A percentile compares a stretch with the other conserved stretches of the same genome.
phyloP scores from a whole-genome alignment of 2,797 vertebrate genomes.

The Loriculus beryllinus region DNA sequence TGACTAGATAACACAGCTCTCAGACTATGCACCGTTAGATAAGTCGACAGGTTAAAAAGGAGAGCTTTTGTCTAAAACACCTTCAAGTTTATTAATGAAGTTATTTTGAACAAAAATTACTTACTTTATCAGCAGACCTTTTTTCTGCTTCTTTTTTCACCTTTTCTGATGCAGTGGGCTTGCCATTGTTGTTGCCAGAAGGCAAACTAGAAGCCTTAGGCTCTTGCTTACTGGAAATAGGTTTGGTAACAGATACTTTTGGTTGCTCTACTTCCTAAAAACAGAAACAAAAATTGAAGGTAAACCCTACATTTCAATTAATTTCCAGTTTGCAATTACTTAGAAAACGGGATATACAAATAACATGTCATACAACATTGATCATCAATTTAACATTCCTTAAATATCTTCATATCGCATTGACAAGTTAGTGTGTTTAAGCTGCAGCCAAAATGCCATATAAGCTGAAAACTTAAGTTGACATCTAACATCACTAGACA shows the following conservation, averaged over 20 bases:
- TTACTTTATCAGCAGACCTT: constrained; percentile 90
- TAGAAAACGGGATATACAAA: background rate
- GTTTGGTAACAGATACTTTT: constrained; percentile 86
- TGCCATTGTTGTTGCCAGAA: constrained; percentile 84
- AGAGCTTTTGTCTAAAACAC: background rate
- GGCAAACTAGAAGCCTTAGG: constrained; percentile 84
- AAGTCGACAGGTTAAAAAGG: background rate
- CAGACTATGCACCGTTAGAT: background rate
- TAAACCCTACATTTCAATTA: background rate
- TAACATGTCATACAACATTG: background rate
- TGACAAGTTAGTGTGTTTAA: background rate
- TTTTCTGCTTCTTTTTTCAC: constrained; percentile 93
- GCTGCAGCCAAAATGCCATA: background rate
- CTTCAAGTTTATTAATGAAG: background rate
- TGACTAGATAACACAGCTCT: background rate
- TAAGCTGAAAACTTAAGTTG: background rate
- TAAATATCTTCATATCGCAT: background rate
- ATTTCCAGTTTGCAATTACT: background rate
- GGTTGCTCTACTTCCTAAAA: constrained; percentile 86
- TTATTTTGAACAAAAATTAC: background rate
- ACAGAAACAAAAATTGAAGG: background rate
- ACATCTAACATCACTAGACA: background rate
- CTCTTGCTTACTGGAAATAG: constrained; percentile 87
- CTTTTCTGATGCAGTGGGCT: constrained; percentile 86
- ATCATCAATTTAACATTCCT: background rate